These are phyloP conservation scores for Hydraecia micacea DNA, from an alignment of 2,888 invertebrate genomes.

Conservation along the genomic window DNA sequence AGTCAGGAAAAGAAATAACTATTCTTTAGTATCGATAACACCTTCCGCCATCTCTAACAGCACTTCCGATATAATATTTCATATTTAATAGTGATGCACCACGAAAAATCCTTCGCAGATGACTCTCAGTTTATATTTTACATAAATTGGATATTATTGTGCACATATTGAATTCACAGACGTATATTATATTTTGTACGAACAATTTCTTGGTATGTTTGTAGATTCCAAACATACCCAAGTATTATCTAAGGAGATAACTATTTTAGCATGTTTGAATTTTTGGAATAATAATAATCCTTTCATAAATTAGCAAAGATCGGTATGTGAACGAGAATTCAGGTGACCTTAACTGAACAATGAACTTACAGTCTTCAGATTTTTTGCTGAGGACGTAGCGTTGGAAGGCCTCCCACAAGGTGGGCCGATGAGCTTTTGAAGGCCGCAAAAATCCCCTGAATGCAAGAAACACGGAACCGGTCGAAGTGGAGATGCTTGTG, in stretches of 20 bases:
- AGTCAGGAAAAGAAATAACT: not conserved
- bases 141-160: slow-evolving; percentile 64
- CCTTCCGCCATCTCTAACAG: slow-evolving; percentile 69
- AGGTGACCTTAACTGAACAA: not conserved
- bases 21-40: slow-evolving; percentile 55
- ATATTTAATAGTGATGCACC: slow-evolving; percentile 86
- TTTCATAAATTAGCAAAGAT: not conserved
- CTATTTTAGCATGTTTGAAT: not conserved
- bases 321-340: not conserved
- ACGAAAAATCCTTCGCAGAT: slow-evolving; percentile 82
- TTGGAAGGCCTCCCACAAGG: not conserved
- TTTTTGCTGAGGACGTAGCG: not conserved
- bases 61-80: slow-evolving; percentile 85
- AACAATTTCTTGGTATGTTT: not conserved
- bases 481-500: no score
- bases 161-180: slow-evolving; percentile 64
- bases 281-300: not conserved
- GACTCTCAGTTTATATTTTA: slow-evolving; percentile 74
- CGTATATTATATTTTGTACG: not conserved
- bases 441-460: no score
- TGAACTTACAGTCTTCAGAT: not conserved
- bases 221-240: no score
- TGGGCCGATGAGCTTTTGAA: not conserved
- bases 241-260: not conserved
- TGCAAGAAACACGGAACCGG: no score